Evolutionary conservation across 2,888 invertebrate species (phyloP).

Genomic region (Hemithea aestivaria): DNA sequence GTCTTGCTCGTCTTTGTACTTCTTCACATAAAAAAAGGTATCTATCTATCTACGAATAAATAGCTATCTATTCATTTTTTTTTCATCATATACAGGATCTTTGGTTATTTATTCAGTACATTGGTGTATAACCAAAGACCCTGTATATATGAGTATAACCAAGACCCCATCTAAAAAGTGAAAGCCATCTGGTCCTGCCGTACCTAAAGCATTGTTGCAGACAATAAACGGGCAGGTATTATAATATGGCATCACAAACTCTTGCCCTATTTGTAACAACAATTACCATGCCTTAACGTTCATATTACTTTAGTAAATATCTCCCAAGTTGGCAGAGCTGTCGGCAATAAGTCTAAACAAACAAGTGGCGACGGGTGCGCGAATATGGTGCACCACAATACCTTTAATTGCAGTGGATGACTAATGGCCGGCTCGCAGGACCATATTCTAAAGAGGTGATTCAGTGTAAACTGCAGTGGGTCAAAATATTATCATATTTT

Average conservation of each 20-base stretch:
- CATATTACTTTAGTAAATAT: constrained; percentile 2
- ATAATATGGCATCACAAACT: neutral
- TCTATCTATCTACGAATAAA: too few species aligned
- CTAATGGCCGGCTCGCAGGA: constrained; percentile 31
- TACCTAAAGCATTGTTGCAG: neutral
- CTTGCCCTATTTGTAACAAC: constrained; percentile 2
- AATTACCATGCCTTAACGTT: constrained; percentile 16
- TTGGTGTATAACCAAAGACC: too few species aligned
- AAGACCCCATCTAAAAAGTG: too few species aligned
- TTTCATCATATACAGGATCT: too few species aligned
- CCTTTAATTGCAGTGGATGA: constrained; percentile 42
- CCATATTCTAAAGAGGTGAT: constrained; percentile 16
- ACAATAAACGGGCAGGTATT: too few species aligned
- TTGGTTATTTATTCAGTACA: too few species aligned
- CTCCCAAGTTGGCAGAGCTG: constrained; percentile 14
- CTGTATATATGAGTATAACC: too few species aligned
- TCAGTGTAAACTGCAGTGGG: constrained; percentile 4
- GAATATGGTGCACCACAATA: constrained; percentile 48
- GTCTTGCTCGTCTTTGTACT: too few species aligned
- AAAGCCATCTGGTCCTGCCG: too few species aligned
- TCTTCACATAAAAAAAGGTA: too few species aligned
- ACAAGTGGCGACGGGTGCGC: constrained; percentile 34
- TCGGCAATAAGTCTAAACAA: constrained; percentile 34
- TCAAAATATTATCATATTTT: too few species aligned
- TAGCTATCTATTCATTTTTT: too few species aligned